Conservation (phyloP, 2,888 invertebrate genomes). For the Drosophila neotestacea region DNA sequence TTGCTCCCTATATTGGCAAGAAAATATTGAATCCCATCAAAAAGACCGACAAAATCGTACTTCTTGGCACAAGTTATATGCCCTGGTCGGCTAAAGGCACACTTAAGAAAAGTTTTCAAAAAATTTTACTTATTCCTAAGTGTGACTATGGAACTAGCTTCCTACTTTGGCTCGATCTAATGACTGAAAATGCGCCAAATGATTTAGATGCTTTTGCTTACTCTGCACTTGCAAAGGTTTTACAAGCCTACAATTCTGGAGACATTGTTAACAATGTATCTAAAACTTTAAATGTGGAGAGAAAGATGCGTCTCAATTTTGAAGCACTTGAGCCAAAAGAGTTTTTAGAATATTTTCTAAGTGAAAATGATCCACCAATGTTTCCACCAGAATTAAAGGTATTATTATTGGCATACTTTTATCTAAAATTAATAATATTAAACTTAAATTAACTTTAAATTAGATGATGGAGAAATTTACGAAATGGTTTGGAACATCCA, state of each 20-base stretch:
- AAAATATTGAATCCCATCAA: slow-evolving; percentile 86
- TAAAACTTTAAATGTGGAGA: slow-evolving; percentile 68
- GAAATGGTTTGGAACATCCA: slow-evolving; percentile 72
- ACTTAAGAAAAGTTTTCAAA: slow-evolving; percentile 81
- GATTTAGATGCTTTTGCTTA: slow-evolving; percentile 66
- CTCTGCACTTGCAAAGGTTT: slow-evolving; percentile 80
- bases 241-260: slow-evolving; percentile 82
- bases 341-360: slow-evolving; percentile 78
- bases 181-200: slow-evolving; percentile 70
- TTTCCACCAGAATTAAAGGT: slow-evolving; percentile 81
- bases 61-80: slow-evolving; percentile 86
- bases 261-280: slow-evolving; percentile 81
- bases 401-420: background rate
- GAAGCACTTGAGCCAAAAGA: slow-evolving; percentile 73
- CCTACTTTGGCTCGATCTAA: slow-evolving; percentile 77
- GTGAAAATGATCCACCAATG: slow-evolving; percentile 56
- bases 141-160: slow-evolving; percentile 83
- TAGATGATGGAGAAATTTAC: slow-evolving; percentile 73
- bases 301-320: slow-evolving; percentile 71
- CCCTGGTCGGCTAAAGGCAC: slow-evolving; percentile 86
- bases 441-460: slow-evolving; percentile 8
- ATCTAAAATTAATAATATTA: too few relatives aligned
- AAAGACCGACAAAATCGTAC: slow-evolving; percentile 86
- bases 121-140: slow-evolving; percentile 80
- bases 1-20: slow-evolving; percentile 86